Evolutionary conservation across 2,113 vertebrate species (phyloP), one percentile per base, ranked within the genome.

Genomic region (Seriola aureovittata): DNA sequence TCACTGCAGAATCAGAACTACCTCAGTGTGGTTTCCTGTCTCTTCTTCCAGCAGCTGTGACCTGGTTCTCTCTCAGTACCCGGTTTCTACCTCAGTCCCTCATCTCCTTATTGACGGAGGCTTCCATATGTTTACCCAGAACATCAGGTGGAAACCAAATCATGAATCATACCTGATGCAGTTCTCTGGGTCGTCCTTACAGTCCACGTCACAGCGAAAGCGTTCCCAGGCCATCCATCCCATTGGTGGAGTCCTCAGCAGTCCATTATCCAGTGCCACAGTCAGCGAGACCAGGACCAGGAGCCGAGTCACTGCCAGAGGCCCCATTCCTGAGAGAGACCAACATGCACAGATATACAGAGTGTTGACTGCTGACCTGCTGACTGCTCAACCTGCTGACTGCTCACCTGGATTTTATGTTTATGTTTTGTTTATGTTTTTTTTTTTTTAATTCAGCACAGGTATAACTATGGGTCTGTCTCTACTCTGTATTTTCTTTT

Each of bases 161-260:
- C 40, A 42, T 0, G 38, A 14, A 50, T 57, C 10, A 21, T 76
- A 97, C 97, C 96, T 96, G 93, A 98, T 96, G 78, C 97, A 98
- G 90, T 97, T 96, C 34, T 85, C 75, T 1, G 97, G 96, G 78
- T 97, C 96, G 8, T 58, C 14, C 1, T 75, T 17, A 84, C 97
- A 98, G 92, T 97, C 76, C 1, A 80, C 83, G 71, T 97, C 95
- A 85, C 97, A 98, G 82, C 97, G 96, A 79, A 96, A 97, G 6
- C 97, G 95, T 70, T 97, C 97, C 97, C 97, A 98, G 36, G 97
- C 90, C 91, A 98, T 91, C 97, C 97, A 98, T 65, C 97, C 97
- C 97, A 98, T 97, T 21, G 96, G 96, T 1, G 97, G 97, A 0
- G 91, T 96, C 86, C 59, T 93, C 42, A 97, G 90, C 67, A 97